Percentiles rank a stretch among this genome's conserved stretches.
Conservation (phyloP, 2,797 vertebrate species). For the Poeciliopsis presidionis region DNA sequence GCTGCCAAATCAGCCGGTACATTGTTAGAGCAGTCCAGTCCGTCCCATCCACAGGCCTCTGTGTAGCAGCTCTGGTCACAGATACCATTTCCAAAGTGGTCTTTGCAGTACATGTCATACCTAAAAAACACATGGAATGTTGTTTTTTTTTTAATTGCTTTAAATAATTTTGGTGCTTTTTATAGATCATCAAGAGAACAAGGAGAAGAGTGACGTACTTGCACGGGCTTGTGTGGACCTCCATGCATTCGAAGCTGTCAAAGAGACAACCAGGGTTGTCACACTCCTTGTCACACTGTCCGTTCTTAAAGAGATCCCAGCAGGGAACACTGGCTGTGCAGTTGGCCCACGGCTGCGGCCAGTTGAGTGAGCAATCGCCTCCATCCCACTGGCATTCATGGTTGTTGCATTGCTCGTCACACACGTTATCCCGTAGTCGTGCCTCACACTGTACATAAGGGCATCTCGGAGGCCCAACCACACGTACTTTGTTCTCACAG, state of each 20-base stretch:
- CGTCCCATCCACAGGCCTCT: slow-evolving; percentile 93
- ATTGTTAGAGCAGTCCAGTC: slow-evolving; percentile 87
- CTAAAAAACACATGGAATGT: slow-evolving; percentile 68
- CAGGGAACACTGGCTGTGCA: slow-evolving; percentile 82
- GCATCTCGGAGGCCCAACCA: slow-evolving; percentile 37
- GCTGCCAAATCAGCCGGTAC: slow-evolving; percentile 79
- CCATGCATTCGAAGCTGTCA: slow-evolving; percentile 87
- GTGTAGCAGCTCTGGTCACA: slow-evolving; percentile 93
- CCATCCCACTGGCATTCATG: slow-evolving; percentile 91
- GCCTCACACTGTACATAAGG: slow-evolving; percentile 75
- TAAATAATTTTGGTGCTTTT: neutral
- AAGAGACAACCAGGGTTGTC: slow-evolving; percentile 82
- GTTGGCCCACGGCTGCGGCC: slow-evolving; percentile 87
- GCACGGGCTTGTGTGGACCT: slow-evolving; percentile 73
- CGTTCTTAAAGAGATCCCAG: slow-evolving; percentile 88
- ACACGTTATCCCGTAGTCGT: slow-evolving; percentile 82
- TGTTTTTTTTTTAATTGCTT: slow-evolving; percentile 20
- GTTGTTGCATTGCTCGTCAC: slow-evolving; percentile 89
- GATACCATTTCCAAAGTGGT: slow-evolving; percentile 87
- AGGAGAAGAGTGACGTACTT: slow-evolving; percentile 80
- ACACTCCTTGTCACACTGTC: slow-evolving; percentile 79
- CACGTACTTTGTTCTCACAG: slow-evolving; percentile 69
- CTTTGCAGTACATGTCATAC: slow-evolving; percentile 90
- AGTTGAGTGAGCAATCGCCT: slow-evolving; percentile 90
- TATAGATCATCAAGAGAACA: neutral